Base-by-base conservation (phyloP, 23 tunicate genomes). In the Styela clava region DNA sequence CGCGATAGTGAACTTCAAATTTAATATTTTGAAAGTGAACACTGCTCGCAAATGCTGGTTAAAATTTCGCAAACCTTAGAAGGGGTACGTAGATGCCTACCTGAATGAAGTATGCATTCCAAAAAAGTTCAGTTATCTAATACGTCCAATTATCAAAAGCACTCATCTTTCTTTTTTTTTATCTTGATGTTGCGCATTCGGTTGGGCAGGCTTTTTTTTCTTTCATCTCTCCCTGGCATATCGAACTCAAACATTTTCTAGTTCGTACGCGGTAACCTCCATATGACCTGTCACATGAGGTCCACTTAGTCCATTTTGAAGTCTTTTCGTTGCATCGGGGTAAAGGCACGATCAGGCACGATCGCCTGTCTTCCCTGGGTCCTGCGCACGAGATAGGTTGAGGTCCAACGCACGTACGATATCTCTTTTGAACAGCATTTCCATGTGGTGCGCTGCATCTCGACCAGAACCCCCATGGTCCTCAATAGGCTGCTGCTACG, bases 281-380 rank as follows among this genome's bases (percentile, higher is more conserved):
- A 70, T 88, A 89, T 2, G 74, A 16, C 25, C 63, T 86, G 52
- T 33, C 34, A 78, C 94, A 89, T 26, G 31, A 30, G 16, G 78
- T 52, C 77, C 73, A 89, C 21, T 36, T 62, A 1, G 85, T 56
- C 97, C 97, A 82, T 9, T 31, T 52, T 16, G 62, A 74, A 31
- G 52, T 74, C 25, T 44, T 24, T 62, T 83, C 88, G 56, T 33
- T 32, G 9, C 91, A 79, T 51, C 86, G 81, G 1, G 67, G 73
- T 18, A 74, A 79, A 12, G n/a, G n/a, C n/a, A n/a, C n/a, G n/a
- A 69, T 44, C 69, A 82, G 74, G 70, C 97, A 91, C 5, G 71
- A 16, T 31, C 79, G 74, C 5, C 61, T 81, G 33, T 85, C 85
- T 24, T 85, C 83, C 35, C 32, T 63, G 3, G 62, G 34, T 18